Base-by-base conservation (phyloP, 2,113 vertebrate species). In the Sorex araneus region DNA sequence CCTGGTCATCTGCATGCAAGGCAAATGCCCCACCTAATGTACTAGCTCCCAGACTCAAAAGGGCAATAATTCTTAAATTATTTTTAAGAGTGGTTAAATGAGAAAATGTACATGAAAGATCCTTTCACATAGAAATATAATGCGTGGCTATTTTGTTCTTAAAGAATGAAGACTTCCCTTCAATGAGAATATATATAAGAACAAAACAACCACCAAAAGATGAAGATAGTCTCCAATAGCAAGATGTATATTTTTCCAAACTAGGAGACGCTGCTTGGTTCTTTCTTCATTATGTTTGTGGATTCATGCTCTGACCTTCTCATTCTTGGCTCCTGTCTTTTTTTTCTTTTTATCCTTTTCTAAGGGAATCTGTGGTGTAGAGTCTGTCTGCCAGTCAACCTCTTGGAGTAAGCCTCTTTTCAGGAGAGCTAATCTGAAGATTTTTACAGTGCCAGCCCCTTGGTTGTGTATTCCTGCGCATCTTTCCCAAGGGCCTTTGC, bases 401-500 rank as follows among this genome's bases (percentile, higher is more conserved):
- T 85, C 27, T 89, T 81, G 73, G 77, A 89, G 54, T 91, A 89
- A 94, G 73, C 84, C 40, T 95, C 76, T 92, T 93, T 97, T 78
- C 69, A 94, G 54, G 54, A 95, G 57, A 54, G 82, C 78, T 90
- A 85, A 90, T 95, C 69, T 67, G 69, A 93, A 71, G 40, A 79
- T 60, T 91, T 67, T 90, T 93, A 84, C 8, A 89, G 2, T 81
- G 80, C 66, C 73, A 80, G 73, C 45, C 32, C 45, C 57, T 91
- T 92, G 74, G 60, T 89, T 18, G 10, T 93, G 7, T 93, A 64
- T 94, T 94, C 77, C 81, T 88, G 71, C 66, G 78, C 63, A 78
- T 67, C 84, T 95, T 96, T 75, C 64, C 77, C 13, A 81, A 47
- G 84, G 47, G 25, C 40, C 12, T 21, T 84, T 71, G 64, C 75